phyloP scores from a whole-genome alignment of 1,140 invertebrate species.

The Pteromalus puparum region DNA sequence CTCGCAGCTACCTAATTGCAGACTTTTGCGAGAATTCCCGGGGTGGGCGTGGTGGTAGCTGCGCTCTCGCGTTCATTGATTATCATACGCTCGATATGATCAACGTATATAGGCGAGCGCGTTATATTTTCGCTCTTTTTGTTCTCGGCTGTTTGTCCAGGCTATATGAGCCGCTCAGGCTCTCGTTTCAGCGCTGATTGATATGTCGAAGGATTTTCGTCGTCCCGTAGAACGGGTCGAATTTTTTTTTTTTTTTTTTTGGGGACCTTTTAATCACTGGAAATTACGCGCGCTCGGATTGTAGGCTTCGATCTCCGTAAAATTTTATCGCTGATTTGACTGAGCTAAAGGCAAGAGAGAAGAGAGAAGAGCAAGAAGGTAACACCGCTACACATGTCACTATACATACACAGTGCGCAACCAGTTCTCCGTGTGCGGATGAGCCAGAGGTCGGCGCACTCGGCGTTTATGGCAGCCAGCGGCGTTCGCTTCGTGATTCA shows the following conservation, averaged over 20 bases:
- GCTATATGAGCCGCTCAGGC: too few relatives aligned
- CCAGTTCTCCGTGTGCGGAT: not conserved
- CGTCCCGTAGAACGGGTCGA: too few relatives aligned
- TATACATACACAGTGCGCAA: not conserved
- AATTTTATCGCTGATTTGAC: not conserved
- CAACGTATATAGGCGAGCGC: not conserved
- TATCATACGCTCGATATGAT: conserved; percentile 21
- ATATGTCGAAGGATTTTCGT: too few relatives aligned
- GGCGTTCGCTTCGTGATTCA: not conserved
- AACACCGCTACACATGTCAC: not conserved
- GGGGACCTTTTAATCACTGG: too few relatives aligned
- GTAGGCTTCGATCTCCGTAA: not conserved
- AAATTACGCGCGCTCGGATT: too few relatives aligned
- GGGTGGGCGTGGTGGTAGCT: not conserved
- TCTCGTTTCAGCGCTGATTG: too few relatives aligned
- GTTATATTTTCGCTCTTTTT: not conserved
- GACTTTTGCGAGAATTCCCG: conserved; percentile 9
- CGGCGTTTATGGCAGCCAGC: not conserved
- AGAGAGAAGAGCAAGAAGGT: not conserved
- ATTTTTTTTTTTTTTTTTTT: too few relatives aligned
- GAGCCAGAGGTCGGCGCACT: not conserved
- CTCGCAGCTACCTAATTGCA: conserved; percentile 3
- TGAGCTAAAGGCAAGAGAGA: too few relatives aligned
- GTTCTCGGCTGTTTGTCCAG: not conserved
- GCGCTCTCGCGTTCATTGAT: conserved; percentile 12